Conservation (phyloP, 2,888 invertebrate species). For the Drepanosiphum platanoidis region DNA sequence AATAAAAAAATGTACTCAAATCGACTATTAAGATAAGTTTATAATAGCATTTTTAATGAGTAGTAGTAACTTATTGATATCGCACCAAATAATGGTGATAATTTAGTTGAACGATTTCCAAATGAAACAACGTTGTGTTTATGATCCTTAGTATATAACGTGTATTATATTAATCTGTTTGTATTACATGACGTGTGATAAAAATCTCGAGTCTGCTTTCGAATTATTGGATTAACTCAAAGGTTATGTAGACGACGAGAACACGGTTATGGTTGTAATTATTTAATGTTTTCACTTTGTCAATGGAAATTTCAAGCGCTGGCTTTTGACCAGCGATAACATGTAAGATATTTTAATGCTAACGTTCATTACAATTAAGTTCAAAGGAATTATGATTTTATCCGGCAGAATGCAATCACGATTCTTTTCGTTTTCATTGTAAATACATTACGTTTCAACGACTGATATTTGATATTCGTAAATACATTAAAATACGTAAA, state of each 20-base stretch:
- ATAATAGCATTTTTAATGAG: slow-evolving; percentile 23
- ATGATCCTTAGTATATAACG: background rate
- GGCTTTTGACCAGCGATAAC: slow-evolving; percentile 12
- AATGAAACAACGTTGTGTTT: background rate
- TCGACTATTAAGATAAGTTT: slow-evolving; percentile 44
- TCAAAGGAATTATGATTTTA: slow-evolving; percentile 20
- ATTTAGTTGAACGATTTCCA: background rate
- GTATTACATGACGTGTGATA: slow-evolving; percentile 24
- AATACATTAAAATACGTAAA: slow-evolving; percentile 35
- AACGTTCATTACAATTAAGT: slow-evolving; percentile 16
- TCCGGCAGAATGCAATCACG: background rate
- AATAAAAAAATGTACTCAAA: slow-evolving; percentile 22
- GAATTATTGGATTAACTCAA: slow-evolving; percentile 34
- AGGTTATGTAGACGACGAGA: slow-evolving; percentile 21
- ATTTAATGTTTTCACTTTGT: slow-evolving; percentile 16
- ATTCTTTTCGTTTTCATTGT: slow-evolving; percentile 19
- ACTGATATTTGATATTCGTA: slow-evolving; percentile 37
- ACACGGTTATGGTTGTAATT: slow-evolving; percentile 5
- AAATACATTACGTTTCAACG: slow-evolving; percentile 22
- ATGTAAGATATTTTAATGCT: slow-evolving; percentile 3
- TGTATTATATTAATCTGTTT: slow-evolving; percentile 15
- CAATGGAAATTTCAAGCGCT: background rate
- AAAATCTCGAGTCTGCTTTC: slow-evolving; percentile 28
- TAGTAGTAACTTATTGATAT: slow-evolving; percentile 14
- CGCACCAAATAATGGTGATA: slow-evolving; percentile 5